phyloP scores from a whole-genome alignment of 2,797 vertebrate genomes.

The Hemibagrus guttatus region DNA sequence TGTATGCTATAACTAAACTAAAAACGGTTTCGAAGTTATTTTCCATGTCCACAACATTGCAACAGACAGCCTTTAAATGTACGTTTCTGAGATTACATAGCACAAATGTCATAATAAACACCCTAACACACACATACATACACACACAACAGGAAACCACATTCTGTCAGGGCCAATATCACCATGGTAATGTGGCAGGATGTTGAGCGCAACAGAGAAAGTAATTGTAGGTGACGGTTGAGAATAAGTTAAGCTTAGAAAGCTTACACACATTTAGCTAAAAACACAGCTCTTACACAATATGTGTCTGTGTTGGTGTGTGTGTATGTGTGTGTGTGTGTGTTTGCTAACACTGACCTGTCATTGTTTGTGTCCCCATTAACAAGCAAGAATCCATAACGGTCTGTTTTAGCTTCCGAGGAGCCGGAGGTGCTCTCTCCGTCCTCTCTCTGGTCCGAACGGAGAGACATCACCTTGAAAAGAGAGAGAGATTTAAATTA shows the following conservation, averaged over 20 bases:
- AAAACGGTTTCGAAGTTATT: neutral
- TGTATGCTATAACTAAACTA: neutral
- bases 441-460: slow-evolving; percentile 52
- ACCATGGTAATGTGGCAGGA: slow-evolving; percentile 74
- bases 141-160: slow-evolving; percentile 83
- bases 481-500: slow-evolving; percentile 12
- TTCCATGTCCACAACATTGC: neutral
- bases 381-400: slow-evolving; percentile 78
- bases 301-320: slow-evolving; percentile 1
- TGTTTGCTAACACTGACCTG: slow-evolving; percentile 67
- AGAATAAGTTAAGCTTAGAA: neutral
- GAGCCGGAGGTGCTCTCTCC: slow-evolving; percentile 68
- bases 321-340: neutral
- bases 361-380: slow-evolving; percentile 70
- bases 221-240: slow-evolving; percentile 57
- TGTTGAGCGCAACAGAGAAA: slow-evolving; percentile 65
- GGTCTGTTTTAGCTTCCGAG: slow-evolving; percentile 72
- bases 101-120: slow-evolving; percentile 35
- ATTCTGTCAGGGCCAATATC: slow-evolving; percentile 64
- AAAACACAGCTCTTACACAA: neutral
- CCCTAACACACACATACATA: slow-evolving; percentile 20
- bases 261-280: neutral
- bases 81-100: slow-evolving; percentile 22
- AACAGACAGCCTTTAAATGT: neutral
- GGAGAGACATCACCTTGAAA: slow-evolving; percentile 45